Conservation (phyloP, 2,888 invertebrate genomes). For the Coremacera marginata region DNA sequence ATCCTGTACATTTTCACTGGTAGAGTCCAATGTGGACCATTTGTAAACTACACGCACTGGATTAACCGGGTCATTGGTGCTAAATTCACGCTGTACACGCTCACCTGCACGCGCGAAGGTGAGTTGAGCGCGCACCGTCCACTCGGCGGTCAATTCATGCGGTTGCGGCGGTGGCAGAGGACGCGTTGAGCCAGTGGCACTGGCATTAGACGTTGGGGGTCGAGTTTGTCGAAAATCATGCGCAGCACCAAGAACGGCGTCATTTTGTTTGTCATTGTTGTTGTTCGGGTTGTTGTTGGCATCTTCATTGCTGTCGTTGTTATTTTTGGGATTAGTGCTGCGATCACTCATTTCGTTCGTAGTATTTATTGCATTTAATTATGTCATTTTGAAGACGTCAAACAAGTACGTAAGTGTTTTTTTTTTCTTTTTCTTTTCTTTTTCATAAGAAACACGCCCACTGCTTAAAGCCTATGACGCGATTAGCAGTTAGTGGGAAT, state of each 20-base stretch:
- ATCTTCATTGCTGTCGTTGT: neutral
- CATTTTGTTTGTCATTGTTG: constrained; percentile 39
- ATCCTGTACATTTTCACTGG: constrained; percentile 32
- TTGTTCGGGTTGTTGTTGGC: neutral
- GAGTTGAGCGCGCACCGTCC: constrained; percentile 79
- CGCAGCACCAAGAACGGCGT: constrained; percentile 29
- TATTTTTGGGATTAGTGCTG: neutral
- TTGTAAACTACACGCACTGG: constrained; percentile 68
- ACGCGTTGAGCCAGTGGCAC: neutral
- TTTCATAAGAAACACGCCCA: neutral
- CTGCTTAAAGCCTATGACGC: neutral
- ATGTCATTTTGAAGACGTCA: constrained; percentile 9
- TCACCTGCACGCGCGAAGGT: constrained; percentile 72
- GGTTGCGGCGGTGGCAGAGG: constrained; percentile 52
- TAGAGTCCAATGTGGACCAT: constrained; percentile 72
- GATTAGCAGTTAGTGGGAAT: no score
- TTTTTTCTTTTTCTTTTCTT: neutral
- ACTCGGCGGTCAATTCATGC: constrained; percentile 72
- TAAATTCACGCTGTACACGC: constrained; percentile 60
- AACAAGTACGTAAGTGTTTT: neutral
- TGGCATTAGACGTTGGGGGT: neutral
- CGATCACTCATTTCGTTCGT: constrained; percentile 29
- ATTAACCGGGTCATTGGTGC: constrained; percentile 62
- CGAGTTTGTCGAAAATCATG: constrained; percentile 42
- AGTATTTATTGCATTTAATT: neutral